Evolutionary conservation across 2,888 invertebrate genomes (phyloP), one percentile per base, ranked within the genome.

Genomic region (Rotaria macrura): DNA sequence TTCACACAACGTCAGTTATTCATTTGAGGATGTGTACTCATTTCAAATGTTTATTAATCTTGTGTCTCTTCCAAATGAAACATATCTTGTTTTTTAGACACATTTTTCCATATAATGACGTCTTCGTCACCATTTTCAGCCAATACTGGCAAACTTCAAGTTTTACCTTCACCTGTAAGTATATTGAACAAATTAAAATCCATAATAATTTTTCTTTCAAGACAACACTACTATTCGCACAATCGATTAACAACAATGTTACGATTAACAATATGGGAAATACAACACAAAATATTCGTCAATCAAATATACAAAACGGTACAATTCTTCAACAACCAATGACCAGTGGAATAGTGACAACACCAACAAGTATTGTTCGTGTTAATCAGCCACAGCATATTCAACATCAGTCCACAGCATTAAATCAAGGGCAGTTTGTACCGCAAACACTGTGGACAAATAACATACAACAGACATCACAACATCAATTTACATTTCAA

Each of bases 251-350:
- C 34, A 79, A 79, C 20, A 79, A 43, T 79, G 25, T 79, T 7
- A 25, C 40, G 40, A 40, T 79, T 14, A 79, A 79, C n/a, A 79
- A 79, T 43, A 43, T 79, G 79, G 43, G 79, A 12, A 40, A 43
- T 43, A 79, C 10, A 25, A 43, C 40, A 25, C 79, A 79, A 43
- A 79, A 79, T 79, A 79, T 79, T 40, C 79, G 79, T 79, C 79
- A 40, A 43, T 25, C 79, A 23, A 25, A 4, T 79, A 10, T 38
- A n/a, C 79, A 79, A 43, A 79, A 79, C 43, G 79, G 40, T 25
- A 79, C 79, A 9, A 43, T 79, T 25, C 79, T 43, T 79, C 40
- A 40, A 79, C 79, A 79, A n/a, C 43, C 23, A 79, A 40, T 43
- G 43, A 43, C 23, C 1, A 43, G 43, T 79, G 79, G 40, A n/a